Evolutionary conservation across 2,113 vertebrate genomes (phyloP), one percentile per base, ranked within the genome.

Genomic region (Eclectus roratus): DNA sequence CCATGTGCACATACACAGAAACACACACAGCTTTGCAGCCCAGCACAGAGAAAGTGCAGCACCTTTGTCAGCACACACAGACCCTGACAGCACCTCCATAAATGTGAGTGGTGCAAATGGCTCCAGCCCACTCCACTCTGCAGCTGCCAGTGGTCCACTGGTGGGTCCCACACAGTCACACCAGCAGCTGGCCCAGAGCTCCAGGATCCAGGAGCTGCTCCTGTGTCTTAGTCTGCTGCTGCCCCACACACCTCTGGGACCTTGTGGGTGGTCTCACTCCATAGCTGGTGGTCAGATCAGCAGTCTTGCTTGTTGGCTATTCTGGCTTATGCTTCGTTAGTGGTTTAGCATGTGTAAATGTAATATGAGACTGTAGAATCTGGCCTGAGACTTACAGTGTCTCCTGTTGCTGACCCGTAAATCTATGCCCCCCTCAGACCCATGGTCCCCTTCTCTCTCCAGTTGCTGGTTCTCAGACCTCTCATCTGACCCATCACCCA

Each of bases 251-350:
- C 8, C 18, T 65, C 37, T 50, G 31, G 23, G 10, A 8, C 18
- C 27, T 29, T 65, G 4, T 46, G 14, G 5, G 9, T 41, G 13
- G 8, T 65, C 39, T 14, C 21, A 31, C 44, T 52, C 28, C 24
- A 23, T 2, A 2, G 7, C 7, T 52, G 13, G 19, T 31, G 17
- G 13, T 58, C 56, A 77, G 37, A 17, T 66, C 17, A 56, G 23
- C 9, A 33, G n/a, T 28, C 5, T 19, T 31, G 28, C 12, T 47
- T 15, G 0, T 66, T 0, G 1, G 28, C 20, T 14, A 4, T 41
- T 35, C 29, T 47, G 29, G 12, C 28, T 77, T 74, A 28, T 17
- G 23, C 23, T 73, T 89, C 16, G 4, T 55, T 55, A 74, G 28
- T 33, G 43, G 35, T 43, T 49, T 68, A 63, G 28, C 19, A 17